Conservation (phyloP, 1,140 invertebrate species). For the Sipha flava region DNA sequence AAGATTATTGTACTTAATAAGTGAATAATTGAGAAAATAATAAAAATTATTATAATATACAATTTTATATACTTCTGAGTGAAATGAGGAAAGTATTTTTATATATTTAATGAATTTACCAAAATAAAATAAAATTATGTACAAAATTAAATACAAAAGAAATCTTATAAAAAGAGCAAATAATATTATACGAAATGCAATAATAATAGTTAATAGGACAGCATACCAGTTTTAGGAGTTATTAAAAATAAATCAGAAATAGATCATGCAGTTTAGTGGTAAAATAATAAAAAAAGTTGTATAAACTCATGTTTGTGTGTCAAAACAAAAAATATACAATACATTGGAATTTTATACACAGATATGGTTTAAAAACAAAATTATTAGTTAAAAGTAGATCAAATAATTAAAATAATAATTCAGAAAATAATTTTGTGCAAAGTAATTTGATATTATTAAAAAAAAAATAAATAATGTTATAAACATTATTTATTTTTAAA, state of each 20-base stretch:
- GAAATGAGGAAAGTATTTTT: too few species aligned
- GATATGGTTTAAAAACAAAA: not conserved
- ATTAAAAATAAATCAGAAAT: not conserved
- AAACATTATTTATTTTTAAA: not conserved
- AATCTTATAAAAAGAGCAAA: too few species aligned
- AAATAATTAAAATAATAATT: not conserved
- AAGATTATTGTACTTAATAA: too few species aligned
- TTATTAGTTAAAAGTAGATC: not conserved
- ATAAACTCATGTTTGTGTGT: conserved; percentile 29
- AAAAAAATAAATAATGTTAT: not conserved
- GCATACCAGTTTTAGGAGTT: not conserved
- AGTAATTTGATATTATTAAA: not conserved
- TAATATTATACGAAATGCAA: not conserved
- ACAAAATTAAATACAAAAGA: too few species aligned
- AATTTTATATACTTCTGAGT: too few species aligned
- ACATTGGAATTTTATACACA: not conserved
- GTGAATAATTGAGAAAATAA: too few species aligned
- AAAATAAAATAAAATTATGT: too few species aligned
- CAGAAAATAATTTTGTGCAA: not conserved
- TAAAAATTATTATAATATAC: too few species aligned
- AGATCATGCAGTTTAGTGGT: conserved; percentile 9
- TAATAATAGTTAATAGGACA: not conserved
- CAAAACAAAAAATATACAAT: not conserved
- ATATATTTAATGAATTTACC: too few species aligned
- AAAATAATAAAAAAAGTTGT: not conserved